Conservation (phyloP, 2,113 vertebrate species). For the Tylochromis polylepis region DNA sequence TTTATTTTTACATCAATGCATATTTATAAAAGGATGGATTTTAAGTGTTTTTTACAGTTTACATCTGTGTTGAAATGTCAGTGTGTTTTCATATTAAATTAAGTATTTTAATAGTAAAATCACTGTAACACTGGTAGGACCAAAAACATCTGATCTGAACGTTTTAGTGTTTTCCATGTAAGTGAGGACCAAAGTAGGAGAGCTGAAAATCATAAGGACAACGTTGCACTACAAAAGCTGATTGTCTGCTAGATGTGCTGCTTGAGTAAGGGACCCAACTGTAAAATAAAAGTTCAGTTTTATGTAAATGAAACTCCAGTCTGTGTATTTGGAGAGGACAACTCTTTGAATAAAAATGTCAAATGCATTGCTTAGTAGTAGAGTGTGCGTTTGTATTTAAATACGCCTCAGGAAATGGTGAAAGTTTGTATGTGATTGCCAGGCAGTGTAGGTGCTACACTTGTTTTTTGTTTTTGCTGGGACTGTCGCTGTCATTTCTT, state of each 20-base stretch:
- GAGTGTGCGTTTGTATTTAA: not conserved
- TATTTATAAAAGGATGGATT: not conserved
- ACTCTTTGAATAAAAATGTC: not conserved
- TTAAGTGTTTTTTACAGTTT: not conserved
- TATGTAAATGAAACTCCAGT: not conserved
- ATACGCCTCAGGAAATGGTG: not conserved
- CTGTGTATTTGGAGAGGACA: not conserved
- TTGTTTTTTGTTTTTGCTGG: not conserved
- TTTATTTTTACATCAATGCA: not conserved
- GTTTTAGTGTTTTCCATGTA: not conserved
- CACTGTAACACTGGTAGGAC: not conserved
- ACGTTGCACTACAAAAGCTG: not conserved
- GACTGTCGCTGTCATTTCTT: not conserved
- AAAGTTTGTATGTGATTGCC: not conserved
- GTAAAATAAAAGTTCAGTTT: not conserved
- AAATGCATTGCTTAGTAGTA: not conserved
- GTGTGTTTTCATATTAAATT: not conserved
- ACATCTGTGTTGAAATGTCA: not conserved
- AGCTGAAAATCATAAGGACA: not conserved
- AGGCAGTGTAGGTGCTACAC: slow-evolving; percentile 26
- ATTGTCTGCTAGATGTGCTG: not conserved
- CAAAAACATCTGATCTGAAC: not conserved
- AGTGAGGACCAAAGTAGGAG: not conserved
- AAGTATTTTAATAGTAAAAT: not conserved
- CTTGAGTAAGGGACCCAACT: not conserved